Conservation (phyloP, 1,140 invertebrate genomes). For the Penaeus chinensis region DNA sequence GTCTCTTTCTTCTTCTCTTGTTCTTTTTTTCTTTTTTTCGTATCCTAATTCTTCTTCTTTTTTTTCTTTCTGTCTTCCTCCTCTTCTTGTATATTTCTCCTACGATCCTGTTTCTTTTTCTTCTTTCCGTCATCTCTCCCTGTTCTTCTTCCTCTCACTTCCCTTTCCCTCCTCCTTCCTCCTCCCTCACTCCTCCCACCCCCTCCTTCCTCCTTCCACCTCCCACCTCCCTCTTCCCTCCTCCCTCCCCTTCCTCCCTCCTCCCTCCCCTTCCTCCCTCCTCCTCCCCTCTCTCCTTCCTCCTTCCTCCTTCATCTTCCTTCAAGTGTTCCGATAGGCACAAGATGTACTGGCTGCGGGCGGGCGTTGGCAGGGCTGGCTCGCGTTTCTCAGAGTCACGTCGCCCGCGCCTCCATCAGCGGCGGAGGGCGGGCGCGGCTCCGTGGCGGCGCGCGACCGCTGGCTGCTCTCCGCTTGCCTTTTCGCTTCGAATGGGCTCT, state of each 20-base stretch:
- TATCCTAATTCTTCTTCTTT: background rate
- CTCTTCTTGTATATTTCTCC: background rate
- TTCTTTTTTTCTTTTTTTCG: slow-evolving; percentile 7
- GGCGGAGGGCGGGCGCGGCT: too few species aligned
- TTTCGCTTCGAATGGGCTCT: too few species aligned
- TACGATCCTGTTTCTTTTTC: too few species aligned
- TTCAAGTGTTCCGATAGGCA: too few species aligned
- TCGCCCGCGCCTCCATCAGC: too few species aligned
- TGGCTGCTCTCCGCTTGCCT: too few species aligned
- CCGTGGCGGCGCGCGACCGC: too few species aligned
- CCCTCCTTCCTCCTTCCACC: background rate
- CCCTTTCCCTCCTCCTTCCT: background rate
- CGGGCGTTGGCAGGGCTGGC: too few species aligned
- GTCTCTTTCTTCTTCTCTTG: background rate
- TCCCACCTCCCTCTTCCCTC: background rate
- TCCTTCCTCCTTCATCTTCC: background rate
- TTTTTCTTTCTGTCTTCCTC: background rate
- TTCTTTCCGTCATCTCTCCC: too few species aligned
- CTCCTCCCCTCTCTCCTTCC: background rate
- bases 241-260: background rate
- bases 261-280: background rate
- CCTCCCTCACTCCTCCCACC: background rate
- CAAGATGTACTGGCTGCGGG: too few species aligned
- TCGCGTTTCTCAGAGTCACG: too few species aligned
- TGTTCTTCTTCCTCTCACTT: background rate